phyloP scores from a whole-genome alignment of 2,888 invertebrate genomes.

The Crocallis elinguaria region DNA sequence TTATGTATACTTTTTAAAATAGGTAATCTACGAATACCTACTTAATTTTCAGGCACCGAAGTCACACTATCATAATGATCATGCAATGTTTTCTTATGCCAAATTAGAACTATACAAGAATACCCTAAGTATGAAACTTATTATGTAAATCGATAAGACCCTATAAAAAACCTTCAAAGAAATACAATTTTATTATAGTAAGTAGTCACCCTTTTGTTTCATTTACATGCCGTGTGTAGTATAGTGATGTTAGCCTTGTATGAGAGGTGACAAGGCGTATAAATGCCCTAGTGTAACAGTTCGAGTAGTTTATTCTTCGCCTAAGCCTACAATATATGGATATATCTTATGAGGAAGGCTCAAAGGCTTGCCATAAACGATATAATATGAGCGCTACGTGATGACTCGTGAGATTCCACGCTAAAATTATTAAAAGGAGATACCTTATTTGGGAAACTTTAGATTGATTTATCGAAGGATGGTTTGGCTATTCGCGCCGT shows the following conservation, averaged over 20 bases:
- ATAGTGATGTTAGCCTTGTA: conserved; percentile 7
- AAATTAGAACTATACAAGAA: too few species aligned
- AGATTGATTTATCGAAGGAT: conserved; percentile 47
- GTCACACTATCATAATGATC: too few species aligned
- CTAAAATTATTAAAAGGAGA: conserved; percentile 29
- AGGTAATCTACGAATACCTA: too few species aligned
- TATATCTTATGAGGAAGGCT: conserved; percentile 35
- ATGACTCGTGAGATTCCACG: conserved; percentile 39
- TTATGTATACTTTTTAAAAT: too few species aligned
- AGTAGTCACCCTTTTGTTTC: not conserved
- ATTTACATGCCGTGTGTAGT: conserved; percentile 19
- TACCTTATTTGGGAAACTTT: conserved; percentile 26
- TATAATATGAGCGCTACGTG: conserved; percentile 14
- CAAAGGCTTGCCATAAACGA: conserved; percentile 21
- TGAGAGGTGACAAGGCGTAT: conserved; percentile 20
- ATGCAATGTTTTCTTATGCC: too few species aligned
- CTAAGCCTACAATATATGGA: conserved; percentile 33
- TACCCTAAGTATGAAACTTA: too few species aligned
- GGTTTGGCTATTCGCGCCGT: conserved; percentile 38
- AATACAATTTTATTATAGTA: not conserved
- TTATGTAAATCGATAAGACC: too few species aligned
- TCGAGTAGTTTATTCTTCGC: conserved; percentile 26
- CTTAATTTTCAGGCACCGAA: too few species aligned
- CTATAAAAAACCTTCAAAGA: too few species aligned
- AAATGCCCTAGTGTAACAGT: conserved; percentile 17